These are phyloP conservation scores for Onychomys arenicola DNA, from an alignment of 2,797 vertebrate genomes.

Conservation along the genomic window DNA sequence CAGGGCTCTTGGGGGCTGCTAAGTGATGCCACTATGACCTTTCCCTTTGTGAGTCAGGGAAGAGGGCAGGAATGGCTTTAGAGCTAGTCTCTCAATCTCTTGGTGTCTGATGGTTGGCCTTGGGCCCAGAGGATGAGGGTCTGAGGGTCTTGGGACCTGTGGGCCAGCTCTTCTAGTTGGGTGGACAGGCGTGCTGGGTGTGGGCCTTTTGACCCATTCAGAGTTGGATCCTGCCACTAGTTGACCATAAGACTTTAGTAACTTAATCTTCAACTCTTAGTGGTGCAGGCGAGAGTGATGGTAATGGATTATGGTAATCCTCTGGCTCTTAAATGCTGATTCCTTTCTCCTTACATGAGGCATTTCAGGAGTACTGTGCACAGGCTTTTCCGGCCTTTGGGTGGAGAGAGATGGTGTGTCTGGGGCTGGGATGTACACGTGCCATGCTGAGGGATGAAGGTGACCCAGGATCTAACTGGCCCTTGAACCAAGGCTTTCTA, in stretches of 20 bases:
- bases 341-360: too few relatives aligned
- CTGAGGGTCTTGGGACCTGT: neutral
- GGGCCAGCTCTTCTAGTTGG: neutral
- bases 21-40: too few relatives aligned
- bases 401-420: neutral
- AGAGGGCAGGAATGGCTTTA: neutral
- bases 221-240: neutral
- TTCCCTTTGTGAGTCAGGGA: neutral
- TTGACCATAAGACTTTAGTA: neutral
- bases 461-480: neutral
- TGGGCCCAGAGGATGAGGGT: neutral
- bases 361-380: neutral
- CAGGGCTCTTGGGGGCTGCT: neutral
- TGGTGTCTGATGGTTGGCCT: neutral
- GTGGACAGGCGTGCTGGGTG: neutral
- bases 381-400: neutral
- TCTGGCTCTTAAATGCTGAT: neutral
- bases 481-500: neutral
- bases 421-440: too few relatives aligned
- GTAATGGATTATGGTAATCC: neutral
- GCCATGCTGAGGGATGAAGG: fast-evolving
- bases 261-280: neutral
- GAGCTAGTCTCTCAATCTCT: neutral
- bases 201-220: neutral
- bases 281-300: neutral